Conservation (phyloP, 2,888 invertebrate species). For the Leptura quadrifasciata region DNA sequence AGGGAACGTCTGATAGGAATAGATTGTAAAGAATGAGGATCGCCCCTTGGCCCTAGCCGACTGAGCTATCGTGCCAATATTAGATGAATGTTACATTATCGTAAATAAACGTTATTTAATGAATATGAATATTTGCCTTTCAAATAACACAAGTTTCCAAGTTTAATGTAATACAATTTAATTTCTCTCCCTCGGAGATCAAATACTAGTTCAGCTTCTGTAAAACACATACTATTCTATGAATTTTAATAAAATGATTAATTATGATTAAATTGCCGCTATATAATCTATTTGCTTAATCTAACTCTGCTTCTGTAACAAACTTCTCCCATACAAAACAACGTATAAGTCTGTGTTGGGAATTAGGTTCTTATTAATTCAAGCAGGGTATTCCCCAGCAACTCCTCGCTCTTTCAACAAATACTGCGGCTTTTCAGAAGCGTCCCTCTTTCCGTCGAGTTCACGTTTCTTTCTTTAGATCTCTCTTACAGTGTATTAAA, state of each 20-base stretch:
- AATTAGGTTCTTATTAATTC: background rate
- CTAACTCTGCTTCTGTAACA: background rate
- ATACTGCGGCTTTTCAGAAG: background rate
- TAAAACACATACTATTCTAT: background rate
- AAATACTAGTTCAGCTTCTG: background rate
- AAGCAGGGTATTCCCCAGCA: background rate
- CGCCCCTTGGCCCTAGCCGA: too few species aligned
- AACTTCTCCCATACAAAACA: background rate
- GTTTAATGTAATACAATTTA: background rate
- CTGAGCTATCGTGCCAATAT: too few species aligned
- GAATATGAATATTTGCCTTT: too few species aligned
- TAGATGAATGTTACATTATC: too few species aligned
- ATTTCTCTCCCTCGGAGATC: background rate
- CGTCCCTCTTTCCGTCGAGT: background rate
- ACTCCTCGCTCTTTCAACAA: background rate
- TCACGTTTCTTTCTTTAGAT: background rate
- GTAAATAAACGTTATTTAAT: too few species aligned
- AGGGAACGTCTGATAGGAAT: too few species aligned
- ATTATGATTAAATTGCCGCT: background rate
- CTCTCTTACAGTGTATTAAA: background rate
- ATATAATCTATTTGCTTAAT: conserved; percentile 7
- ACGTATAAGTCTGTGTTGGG: background rate
- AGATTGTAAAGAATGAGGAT: too few species aligned
- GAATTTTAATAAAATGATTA: background rate
- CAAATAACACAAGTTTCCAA: too few species aligned